Conservation (phyloP, 2,888 invertebrate genomes). For the Girardia tigrina region DNA sequence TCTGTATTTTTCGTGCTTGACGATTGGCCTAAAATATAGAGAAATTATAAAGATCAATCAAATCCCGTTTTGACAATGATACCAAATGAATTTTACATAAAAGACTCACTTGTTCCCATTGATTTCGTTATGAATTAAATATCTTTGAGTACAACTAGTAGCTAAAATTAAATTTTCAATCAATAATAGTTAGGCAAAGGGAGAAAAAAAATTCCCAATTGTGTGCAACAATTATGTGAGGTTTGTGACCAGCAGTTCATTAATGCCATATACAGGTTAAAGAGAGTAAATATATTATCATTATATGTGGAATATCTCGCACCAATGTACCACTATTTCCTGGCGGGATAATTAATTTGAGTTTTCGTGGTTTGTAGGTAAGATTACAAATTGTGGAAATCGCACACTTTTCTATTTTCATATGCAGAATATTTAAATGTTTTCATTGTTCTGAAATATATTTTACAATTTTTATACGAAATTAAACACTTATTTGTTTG, state of each 20-base stretch:
- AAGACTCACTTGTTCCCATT: background rate
- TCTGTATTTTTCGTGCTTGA: background rate
- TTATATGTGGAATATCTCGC: background rate
- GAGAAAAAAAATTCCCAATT: background rate
- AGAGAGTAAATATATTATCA: background rate
- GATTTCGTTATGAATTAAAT: background rate
- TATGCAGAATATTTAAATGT: no score
- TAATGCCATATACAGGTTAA: background rate
- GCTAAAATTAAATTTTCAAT: constrained; percentile 9
- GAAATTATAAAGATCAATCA: background rate
- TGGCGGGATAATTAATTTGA: no score
- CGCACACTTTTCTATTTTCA: no score
- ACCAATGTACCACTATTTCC: no score
- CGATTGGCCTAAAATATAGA: background rate
- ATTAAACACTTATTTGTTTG: no score
- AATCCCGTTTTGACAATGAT: no score
- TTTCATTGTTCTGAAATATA: no score
- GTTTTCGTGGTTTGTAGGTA: no score
- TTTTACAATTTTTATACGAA: no score
- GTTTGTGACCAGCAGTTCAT: background rate
- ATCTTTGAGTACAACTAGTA: background rate
- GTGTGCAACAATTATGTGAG: background rate
- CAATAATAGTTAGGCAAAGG: background rate
- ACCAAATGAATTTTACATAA: background rate
- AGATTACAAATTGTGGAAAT: no score